phyloP scores from a whole-genome alignment of 2,797 vertebrate species.

The Syngnathus rostellatus region DNA sequence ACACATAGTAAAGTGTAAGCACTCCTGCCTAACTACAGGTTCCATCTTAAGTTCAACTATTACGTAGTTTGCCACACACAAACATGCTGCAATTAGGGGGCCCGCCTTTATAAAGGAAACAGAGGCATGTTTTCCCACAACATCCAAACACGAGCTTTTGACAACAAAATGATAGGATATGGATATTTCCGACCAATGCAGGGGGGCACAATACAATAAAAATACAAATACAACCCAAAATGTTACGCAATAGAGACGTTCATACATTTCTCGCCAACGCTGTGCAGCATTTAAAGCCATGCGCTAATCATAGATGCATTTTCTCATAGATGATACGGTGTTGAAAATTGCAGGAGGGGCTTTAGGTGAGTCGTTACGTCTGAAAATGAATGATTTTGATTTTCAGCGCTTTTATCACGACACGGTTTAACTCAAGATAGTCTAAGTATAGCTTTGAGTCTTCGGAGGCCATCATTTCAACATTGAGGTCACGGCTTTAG shows the following conservation, averaged over 20 bases:
- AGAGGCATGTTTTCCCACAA: constrained; percentile 25
- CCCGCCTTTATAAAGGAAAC: constrained; percentile 30
- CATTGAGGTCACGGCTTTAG: neutral
- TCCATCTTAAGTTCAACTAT: constrained; percentile 29
- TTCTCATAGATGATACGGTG: neutral
- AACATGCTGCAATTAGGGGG: constrained; percentile 35
- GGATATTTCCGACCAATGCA: constrained; percentile 5
- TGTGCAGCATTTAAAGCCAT: neutral
- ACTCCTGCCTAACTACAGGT: constrained; percentile 33
- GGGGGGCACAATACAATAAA: neutral
- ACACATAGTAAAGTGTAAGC: constrained; percentile 23
- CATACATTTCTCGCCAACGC: neutral
- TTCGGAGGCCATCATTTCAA: neutral
- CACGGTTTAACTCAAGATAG: neutral
- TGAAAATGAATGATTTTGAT: neutral
- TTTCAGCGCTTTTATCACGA: neutral
- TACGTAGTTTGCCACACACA: constrained; percentile 29
- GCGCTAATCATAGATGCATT: neutral
- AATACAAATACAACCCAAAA: constrained; percentile 5
- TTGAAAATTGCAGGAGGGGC: neutral
- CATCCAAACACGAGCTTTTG: constrained; percentile 10
- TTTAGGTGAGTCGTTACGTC: neutral
- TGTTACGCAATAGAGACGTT: neutral
- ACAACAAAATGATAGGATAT: constrained; percentile 32
- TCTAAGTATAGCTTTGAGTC: constrained; percentile 1